Conservation (phyloP, 2,888 invertebrate species). For the Eudemis profundana region DNA sequence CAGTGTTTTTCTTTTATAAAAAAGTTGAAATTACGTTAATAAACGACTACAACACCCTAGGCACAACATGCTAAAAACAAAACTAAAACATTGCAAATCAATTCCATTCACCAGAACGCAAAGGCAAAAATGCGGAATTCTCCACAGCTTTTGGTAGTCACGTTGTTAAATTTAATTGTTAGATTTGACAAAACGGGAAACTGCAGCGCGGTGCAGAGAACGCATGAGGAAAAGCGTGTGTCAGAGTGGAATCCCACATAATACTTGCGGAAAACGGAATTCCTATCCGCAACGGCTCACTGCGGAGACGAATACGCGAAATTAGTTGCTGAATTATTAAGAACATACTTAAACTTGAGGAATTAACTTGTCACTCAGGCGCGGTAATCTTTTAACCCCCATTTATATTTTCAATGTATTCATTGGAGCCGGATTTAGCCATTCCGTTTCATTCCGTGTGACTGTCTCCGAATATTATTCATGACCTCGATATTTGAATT, state of each 20-base stretch:
- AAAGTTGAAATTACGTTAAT: too few species aligned
- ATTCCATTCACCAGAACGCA: not conserved
- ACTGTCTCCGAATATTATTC: slow-evolving; percentile 22
- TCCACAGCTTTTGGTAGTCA: slow-evolving; percentile 1
- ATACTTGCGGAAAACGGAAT: slow-evolving; percentile 8
- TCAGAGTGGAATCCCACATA: slow-evolving; percentile 18
- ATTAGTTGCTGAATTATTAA: slow-evolving; percentile 38
- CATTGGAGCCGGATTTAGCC: slow-evolving; percentile 22
- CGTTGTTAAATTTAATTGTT: slow-evolving; percentile 23
- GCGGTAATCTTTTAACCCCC: slow-evolving; percentile 21
- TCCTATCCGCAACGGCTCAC: not conserved
- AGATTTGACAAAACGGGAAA: slow-evolving; percentile 16
- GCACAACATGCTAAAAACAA: not conserved
- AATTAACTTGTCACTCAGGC: slow-evolving; percentile 30
- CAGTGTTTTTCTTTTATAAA: too few species aligned
- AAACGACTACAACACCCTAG: not conserved
- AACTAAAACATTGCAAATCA: not conserved
- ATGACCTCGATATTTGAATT: slow-evolving; percentile 6
- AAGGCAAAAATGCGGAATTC: not conserved
- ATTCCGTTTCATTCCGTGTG: slow-evolving; percentile 24
- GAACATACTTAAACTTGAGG: slow-evolving; percentile 29
- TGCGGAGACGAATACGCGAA: slow-evolving; percentile 18
- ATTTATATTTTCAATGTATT: slow-evolving; percentile 32
- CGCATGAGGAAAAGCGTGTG: slow-evolving; percentile 9
- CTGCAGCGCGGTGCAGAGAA: not conserved